Base-by-base conservation (phyloP, 2,888 invertebrate genomes). In the Scaeva pyrastri region DNA sequence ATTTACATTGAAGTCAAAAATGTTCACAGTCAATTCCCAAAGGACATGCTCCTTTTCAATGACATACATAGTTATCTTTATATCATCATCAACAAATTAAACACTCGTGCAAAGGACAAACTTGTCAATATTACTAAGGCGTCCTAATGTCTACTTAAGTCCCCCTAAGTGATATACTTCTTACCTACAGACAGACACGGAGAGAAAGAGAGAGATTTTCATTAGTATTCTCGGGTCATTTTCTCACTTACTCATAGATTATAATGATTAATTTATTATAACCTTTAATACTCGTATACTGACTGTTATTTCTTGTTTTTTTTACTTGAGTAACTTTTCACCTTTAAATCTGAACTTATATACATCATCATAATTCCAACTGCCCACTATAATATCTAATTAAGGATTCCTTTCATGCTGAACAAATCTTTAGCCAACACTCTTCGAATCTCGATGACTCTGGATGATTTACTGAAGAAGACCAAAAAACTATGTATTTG, bases 351-450 rank as follows among this genome's bases (percentile, higher is more conserved):
- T 41, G 12, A 58, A 41, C 39, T 21, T 41, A 23, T 39, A 21
- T 8, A 39, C 41, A 41, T 21, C 41, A 41, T 60, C 14, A 41
- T 60, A 21, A 21, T 41, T 60, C 12, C 21, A 19, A 5, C 6
- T 23, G 52, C 52, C 23, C 52, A 52, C 60, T 39, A 58, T n/a
- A n/a, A n/a, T 58, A 48, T 2, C 39, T 41, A 39, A 60, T 60
- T 60, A 39, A 8, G 39, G 21, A 60, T 60, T 60, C 60, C 41
- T 39, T 41, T 41, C 60, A 60, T 39, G 60, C 60, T 41, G 39
- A 60, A 60, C 19, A 60, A 60, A 60, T 60, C 60, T 60, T 39
- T 60, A 14, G 8, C 21, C 16, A 58, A 55, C n/a, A 60, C 60
- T n/a, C n/a, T n/a, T n/a, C n/a, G n/a, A n/a, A n/a, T n/a, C n/a